Evolutionary conservation across 1,140 invertebrate species (phyloP), one percentile per base, ranked within the genome.

Genomic region (Eurosta solidaginis): DNA sequence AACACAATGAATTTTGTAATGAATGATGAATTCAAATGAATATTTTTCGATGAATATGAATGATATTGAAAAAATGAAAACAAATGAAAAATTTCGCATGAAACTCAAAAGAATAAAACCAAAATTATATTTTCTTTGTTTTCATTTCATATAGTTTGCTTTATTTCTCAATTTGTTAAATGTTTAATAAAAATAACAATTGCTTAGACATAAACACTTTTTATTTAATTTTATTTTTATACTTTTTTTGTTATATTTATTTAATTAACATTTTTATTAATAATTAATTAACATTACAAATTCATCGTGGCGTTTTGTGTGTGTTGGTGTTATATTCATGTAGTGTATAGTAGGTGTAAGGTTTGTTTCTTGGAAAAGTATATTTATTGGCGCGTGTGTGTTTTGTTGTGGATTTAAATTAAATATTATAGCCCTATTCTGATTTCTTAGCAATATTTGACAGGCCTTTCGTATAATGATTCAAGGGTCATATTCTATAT

Each of bases 221-320:
- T 59, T 77, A 20, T 77, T 78, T 74, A 45, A 47, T 40, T n/a
- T 33, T 76, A 42, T 52, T 76, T 76, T 76, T 76, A 29, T 50
- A 33, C 36, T 36, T 45, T 68, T 63, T 63, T 77, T 45, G 1
- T 77, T 77, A n/a, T n/a, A n/a, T n/a, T n/a, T n/a, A n/a, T 49
- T 40, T 40, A 68, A 68, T 59, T 59, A 59, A 68, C n/a, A n/a
- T 40, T 68, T 68, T 40, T 59, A 22, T 68, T 36, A 74, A 50
- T 36, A 40, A 68, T 79, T 80, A 84, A 79, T 79, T 84, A 83
- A 80, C 80, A 79, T 81, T 81, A 85, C 83, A 86, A 86, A 86
- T 86, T 86, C 84, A 86, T 86, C 86, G 84, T 86, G 84, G 84
- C 77, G 79, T 45, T 77, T 73, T 40, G 29, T 68, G 17, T 12